Conservation (phyloP, 2,888 invertebrate genomes). For the Cheilosia variabilis region DNA sequence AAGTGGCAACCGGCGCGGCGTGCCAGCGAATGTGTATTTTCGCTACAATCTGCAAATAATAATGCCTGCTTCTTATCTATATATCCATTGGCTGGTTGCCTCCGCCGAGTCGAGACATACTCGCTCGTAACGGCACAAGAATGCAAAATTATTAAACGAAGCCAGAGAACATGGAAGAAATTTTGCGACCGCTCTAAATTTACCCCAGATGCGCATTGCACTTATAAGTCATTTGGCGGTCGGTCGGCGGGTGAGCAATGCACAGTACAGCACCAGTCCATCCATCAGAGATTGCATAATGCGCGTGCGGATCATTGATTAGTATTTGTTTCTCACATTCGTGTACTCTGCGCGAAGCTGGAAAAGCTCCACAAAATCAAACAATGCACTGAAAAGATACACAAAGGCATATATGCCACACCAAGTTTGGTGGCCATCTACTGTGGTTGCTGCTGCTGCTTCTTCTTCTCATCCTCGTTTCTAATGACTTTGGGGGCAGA, state of each 20-base stretch:
- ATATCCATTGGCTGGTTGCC: not conserved
- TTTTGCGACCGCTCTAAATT: conserved; percentile 53
- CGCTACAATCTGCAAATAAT: conserved; percentile 64
- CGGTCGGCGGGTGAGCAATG: conserved; percentile 5
- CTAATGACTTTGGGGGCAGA: conserved; percentile 42
- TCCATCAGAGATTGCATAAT: conserved; percentile 59
- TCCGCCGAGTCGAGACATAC: not conserved
- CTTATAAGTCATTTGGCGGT: conserved; percentile 32
- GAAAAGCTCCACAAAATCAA: conserved; percentile 47
- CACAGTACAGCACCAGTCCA: conserved; percentile 20
- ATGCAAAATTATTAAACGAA: conserved; percentile 9
- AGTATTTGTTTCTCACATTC: conserved; percentile 42
- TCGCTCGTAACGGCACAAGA: not conserved
- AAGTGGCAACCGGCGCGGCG: conserved; percentile 41
- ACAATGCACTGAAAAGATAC: conserved; percentile 36
- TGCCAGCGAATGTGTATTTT: conserved; percentile 12
- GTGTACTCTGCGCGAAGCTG: conserved; percentile 10
- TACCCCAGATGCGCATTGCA: conserved; percentile 52
- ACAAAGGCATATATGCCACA: not conserved
- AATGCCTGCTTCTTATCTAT: conserved; percentile 62
- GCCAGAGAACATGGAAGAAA: conserved; percentile 2
- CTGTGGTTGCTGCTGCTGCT: conserved; percentile 1
- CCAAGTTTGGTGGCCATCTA: conserved; percentile 39
- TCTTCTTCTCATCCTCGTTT: not conserved
- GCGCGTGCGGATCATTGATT: conserved; percentile 56